Conservation (phyloP, 2,888 invertebrate genomes). For the Polyommatus iphigenia region DNA sequence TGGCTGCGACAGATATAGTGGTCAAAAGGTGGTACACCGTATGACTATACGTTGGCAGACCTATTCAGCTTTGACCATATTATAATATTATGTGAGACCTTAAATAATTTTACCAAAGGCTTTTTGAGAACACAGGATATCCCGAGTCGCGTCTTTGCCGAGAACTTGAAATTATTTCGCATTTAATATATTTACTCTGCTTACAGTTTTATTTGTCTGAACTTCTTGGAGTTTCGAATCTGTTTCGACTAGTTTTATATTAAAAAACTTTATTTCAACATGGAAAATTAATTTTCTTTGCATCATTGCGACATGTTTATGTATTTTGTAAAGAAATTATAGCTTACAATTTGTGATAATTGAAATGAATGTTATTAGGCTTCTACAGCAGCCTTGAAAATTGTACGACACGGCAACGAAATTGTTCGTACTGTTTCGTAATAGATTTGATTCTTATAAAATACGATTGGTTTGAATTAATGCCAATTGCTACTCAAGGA, state of each 20-base stretch:
- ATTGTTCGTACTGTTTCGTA: background rate
- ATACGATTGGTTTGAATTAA: background rate
- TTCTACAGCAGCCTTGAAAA: background rate
- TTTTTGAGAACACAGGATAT: background rate
- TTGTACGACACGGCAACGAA: background rate
- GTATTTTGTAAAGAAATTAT: background rate
- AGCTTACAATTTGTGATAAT: background rate
- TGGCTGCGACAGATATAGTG: no score
- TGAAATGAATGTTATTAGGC: slow-evolving; percentile 2
- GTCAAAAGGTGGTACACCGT: no score
- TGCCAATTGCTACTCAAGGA: no score
- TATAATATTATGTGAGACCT: background rate
- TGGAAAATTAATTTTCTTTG: slow-evolving; percentile 30
- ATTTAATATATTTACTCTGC: slow-evolving; percentile 27
- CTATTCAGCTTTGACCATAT: background rate
- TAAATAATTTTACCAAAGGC: background rate
- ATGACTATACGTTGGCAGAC: background rate
- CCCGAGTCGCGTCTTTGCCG: background rate
- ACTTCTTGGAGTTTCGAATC: slow-evolving; percentile 40
- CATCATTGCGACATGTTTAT: slow-evolving; percentile 8
- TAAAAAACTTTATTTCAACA: slow-evolving; percentile 38
- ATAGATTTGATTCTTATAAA: background rate
- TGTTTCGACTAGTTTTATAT: slow-evolving; percentile 37
- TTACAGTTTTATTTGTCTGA: slow-evolving; percentile 26
- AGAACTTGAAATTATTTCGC: slow-evolving; percentile 24